Conservation (phyloP, 1,140 invertebrate genomes). For the Caenorhabditis elegans region DNA sequence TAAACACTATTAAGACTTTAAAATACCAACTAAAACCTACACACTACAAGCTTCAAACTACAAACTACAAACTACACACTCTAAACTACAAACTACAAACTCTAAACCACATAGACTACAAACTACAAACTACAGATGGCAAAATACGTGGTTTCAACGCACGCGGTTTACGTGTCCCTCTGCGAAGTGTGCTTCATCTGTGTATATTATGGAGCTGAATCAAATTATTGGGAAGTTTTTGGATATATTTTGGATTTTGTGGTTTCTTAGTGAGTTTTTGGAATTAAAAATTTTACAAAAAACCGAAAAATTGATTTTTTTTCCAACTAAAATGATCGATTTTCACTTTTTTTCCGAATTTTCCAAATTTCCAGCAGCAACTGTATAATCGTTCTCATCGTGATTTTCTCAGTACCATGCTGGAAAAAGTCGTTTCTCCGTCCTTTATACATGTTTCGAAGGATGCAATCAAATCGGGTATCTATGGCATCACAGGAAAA, state of each 20-base stretch:
- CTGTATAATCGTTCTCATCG: background rate
- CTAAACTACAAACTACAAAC: too few species aligned
- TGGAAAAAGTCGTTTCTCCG: background rate
- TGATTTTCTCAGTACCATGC: background rate
- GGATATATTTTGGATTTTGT: background rate
- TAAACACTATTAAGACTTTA: too few species aligned
- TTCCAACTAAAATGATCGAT: too few species aligned
- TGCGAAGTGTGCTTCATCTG: background rate
- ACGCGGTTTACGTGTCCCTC: background rate
- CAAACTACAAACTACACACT: too few species aligned
- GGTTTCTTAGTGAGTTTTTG: background rate
- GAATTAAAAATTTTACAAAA: too few species aligned
- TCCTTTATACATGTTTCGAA: background rate
- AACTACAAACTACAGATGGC: constrained; percentile 5
- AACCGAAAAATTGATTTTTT: too few species aligned
- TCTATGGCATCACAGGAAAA: background rate
- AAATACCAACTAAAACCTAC: too few species aligned
- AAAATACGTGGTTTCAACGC: background rate
- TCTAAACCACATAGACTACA: too few species aligned
- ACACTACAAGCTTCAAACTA: too few species aligned
- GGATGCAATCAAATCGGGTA: background rate
- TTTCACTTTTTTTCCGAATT: too few species aligned
- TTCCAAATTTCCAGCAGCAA: too few species aligned
- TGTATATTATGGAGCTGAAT: background rate
- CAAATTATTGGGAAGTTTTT: background rate